Evolutionary conservation across 1,140 invertebrate genomes (phyloP).

Genomic region (Ceratina japonica): DNA sequence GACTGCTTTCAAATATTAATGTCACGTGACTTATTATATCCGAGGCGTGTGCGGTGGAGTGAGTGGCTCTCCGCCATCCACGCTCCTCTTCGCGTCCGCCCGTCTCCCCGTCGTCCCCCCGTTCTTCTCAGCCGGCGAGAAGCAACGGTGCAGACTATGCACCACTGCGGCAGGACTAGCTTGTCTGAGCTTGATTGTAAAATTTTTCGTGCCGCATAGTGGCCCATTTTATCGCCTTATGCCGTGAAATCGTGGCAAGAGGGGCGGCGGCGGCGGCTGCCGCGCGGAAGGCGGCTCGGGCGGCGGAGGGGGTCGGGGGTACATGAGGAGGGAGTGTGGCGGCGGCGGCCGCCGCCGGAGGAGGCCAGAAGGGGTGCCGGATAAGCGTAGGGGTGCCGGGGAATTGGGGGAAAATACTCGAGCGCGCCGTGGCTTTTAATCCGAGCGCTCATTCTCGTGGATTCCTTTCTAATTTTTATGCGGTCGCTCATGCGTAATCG

Average conservation of each 20-base stretch:
- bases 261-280: not conserved
- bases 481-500: conserved; percentile 69
- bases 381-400: conserved; percentile 55
- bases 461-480: conserved; percentile 74
- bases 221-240: conserved; percentile 73
- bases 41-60: conserved; percentile 75
- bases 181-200: conserved; percentile 74
- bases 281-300: not conserved
- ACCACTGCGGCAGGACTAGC: conserved; percentile 61
- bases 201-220: conserved; percentile 72
- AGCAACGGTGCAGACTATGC: conserved; percentile 57
- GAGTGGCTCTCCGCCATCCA: conserved; percentile 69
- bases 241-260: conserved; percentile 20
- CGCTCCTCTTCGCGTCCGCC: conserved; percentile 4
- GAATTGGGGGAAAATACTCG: conserved; percentile 69
- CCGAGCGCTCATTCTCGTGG: conserved; percentile 66
- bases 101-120: not conserved
- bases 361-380: conserved; percentile 53
- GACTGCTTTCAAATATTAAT: conserved; percentile 80
- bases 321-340: not conserved
- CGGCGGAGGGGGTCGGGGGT: too few relatives aligned
- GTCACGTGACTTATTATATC: conserved; percentile 80
- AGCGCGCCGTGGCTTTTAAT: conserved; percentile 67
- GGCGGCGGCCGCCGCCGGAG: conserved; percentile 32
- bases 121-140: conserved; percentile 21